Percentiles rank a stretch among this genome's conserved stretches.
These are phyloP conservation scores for Centroberyx gerrardi DNA, from an alignment of 2,797 vertebrate genomes.

Conservation along the genomic window DNA sequence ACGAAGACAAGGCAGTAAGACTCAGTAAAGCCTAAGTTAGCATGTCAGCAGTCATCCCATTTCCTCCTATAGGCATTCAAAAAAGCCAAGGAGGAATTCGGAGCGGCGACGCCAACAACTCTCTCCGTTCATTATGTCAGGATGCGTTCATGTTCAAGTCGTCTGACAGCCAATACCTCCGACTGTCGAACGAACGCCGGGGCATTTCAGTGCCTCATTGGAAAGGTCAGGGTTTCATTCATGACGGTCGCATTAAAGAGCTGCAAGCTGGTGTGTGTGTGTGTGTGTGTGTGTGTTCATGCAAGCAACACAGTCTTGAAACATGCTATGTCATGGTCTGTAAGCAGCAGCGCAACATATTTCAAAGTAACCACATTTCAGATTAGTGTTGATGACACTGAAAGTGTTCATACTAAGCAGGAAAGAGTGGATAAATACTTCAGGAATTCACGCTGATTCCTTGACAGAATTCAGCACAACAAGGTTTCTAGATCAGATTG, in stretches of 20 bases:
- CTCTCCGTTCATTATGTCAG: neutral
- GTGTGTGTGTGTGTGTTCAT: neutral
- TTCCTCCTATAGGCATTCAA: constrained; percentile 26
- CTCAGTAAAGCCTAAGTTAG: neutral
- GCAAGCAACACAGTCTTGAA: neutral
- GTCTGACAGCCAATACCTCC: neutral
- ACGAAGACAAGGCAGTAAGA: constrained; percentile 44
- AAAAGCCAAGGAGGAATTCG: neutral
- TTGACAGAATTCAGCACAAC: constrained; percentile 28
- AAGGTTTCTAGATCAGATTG: neutral
- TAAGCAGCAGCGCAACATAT: constrained; percentile 13
- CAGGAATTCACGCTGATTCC: constrained; percentile 53
- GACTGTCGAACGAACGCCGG: neutral
- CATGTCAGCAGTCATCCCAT: constrained; percentile 19
- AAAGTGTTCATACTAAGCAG: constrained; percentile 46
- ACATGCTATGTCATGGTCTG: constrained; percentile 29
- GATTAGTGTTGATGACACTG: constrained; percentile 21
- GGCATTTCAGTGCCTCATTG: neutral
- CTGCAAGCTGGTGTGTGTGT: neutral
- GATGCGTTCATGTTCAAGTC: neutral
- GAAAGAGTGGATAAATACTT: constrained; percentile 54
- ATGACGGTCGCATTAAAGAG: neutral
- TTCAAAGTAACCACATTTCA: neutral
- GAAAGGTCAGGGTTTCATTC: neutral
- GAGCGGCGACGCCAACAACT: neutral